These are phyloP conservation scores for Globodera ellingtonae DNA, from an alignment of 1,140 invertebrate species.

Conservation along the genomic window DNA sequence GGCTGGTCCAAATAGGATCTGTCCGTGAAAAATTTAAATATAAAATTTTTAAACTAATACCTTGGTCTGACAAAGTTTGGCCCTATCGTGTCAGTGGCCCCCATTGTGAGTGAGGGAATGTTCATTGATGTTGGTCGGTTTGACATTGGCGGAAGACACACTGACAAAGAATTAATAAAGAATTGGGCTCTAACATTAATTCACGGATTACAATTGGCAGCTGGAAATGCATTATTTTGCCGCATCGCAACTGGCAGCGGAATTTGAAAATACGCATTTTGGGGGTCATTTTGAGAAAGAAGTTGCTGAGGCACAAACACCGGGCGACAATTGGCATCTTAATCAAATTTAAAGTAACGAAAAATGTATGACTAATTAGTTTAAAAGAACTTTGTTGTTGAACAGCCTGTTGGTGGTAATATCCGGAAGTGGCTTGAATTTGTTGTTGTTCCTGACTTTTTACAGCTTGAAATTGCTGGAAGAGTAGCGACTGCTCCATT, in stretches of 20 bases:
- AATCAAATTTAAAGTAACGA: too few relatives aligned
- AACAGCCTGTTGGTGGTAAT: too few relatives aligned
- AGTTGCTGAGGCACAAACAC: too few relatives aligned
- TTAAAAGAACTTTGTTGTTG: too few relatives aligned
- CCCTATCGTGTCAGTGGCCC: not conserved
- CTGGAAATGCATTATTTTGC: too few relatives aligned
- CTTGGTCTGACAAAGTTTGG: not conserved
- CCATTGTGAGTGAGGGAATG: slow-evolving; percentile 18
- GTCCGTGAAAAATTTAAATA: not conserved
- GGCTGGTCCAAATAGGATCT: slow-evolving; percentile 1
- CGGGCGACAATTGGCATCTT: too few relatives aligned
- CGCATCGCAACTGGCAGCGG: too few relatives aligned
- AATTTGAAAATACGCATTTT: not conserved
- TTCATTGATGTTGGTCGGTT: slow-evolving; percentile 17
- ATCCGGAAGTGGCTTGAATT: too few relatives aligned
- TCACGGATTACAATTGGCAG: not conserved
- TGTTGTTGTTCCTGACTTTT: slow-evolving; percentile 22
- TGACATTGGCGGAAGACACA: slow-evolving; percentile 14
- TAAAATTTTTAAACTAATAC: not conserved
- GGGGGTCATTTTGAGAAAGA: not conserved
- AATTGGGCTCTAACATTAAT: too few relatives aligned
- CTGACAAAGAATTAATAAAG: not conserved
- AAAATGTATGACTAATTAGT: too few relatives aligned
- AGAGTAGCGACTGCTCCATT: slow-evolving; percentile 58
- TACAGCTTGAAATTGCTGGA: slow-evolving; percentile 57